Evolutionary conservation across 35 echinoderm and acorn worm genomes (phyloP), one percentile per base, ranked within the genome.

Genomic region (Chiridota heheva): DNA sequence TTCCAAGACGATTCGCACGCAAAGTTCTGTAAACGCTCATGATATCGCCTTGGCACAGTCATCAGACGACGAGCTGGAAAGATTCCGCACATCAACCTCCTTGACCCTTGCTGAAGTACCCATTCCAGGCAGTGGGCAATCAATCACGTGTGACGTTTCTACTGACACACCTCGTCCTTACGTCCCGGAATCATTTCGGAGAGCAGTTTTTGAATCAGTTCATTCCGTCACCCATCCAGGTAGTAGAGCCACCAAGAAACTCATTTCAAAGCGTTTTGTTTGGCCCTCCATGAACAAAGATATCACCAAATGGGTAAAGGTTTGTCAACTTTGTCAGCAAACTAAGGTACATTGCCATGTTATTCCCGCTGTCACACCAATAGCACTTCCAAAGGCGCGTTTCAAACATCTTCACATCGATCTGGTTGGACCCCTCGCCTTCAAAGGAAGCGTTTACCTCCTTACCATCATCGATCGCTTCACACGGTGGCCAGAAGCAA

Each of bases 281-380:
- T 89, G 86, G 78, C 78, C 78, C n/a, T 41, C 17, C 34, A 82
- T 81, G 58, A 87, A 88, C 44, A 64, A 42, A 53, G 88, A 90
- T 39, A 44, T 90, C n/a, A 37, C 25, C 33, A 75, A 18, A n/a
- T 86, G 71, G 83, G 70, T 70, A 1, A 30, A 58, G 7, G 36
- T 51, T 29, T 86, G 83, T 42, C 31, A 63, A 40, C 3, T 42
- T 31, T 86, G 83, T 31, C 70, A 86, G 46, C 40, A 40, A 8
- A 65, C 75, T 5, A 81, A 81, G 26, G 30, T 87, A 8, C 73
- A 87, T 67, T 61, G 75, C 5, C 83, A 86, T 86, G 48, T 29
- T 16, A 10, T 18, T 4, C 49, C 70, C 58, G 32, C 70, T 31
- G n/a, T 86, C 5, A 40, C 47, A 24, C 40, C 42, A 7, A 76